Evolutionary conservation across 2,797 vertebrate species (phyloP).

Genomic region (Lutjanus argentimaculatus): DNA sequence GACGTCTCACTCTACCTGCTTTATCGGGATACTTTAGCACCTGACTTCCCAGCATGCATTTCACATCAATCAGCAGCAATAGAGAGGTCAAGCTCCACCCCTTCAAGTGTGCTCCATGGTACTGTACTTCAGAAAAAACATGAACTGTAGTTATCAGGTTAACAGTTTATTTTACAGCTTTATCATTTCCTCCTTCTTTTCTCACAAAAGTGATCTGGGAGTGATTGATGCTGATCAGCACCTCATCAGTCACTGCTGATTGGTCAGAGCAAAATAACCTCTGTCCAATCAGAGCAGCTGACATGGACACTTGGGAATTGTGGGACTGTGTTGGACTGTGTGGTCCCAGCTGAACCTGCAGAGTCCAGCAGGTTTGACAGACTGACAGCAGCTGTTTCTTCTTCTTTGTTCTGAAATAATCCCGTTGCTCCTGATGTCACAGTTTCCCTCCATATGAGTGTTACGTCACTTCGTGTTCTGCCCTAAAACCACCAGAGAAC

Average conservation of each 20-base stretch:
- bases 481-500: neutral
- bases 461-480: slow-evolving; percentile 53
- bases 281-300: neutral
- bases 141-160: too few species aligned
- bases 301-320: neutral
- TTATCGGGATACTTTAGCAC: too few species aligned
- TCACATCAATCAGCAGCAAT: too few species aligned
- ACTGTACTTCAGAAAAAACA: too few species aligned
- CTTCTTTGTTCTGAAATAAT: slow-evolving; percentile 54
- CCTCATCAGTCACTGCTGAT: neutral
- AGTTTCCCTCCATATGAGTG: slow-evolving; percentile 54
- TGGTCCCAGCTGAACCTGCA: slow-evolving; percentile 12
- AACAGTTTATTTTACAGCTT: too few species aligned
- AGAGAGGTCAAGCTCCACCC: too few species aligned
- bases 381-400: slow-evolving; percentile 54
- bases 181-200: too few species aligned
- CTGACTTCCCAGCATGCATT: too few species aligned
- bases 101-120: too few species aligned
- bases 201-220: too few species aligned
- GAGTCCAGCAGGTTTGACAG: slow-evolving; percentile 22
- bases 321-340: neutral
- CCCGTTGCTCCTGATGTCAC: slow-evolving; percentile 51
- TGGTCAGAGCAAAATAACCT: neutral
- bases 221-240: too few species aligned
- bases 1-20: too few species aligned